Conservation (phyloP, 1,140 invertebrate species). For the Cheumatopsyche charites region DNA sequence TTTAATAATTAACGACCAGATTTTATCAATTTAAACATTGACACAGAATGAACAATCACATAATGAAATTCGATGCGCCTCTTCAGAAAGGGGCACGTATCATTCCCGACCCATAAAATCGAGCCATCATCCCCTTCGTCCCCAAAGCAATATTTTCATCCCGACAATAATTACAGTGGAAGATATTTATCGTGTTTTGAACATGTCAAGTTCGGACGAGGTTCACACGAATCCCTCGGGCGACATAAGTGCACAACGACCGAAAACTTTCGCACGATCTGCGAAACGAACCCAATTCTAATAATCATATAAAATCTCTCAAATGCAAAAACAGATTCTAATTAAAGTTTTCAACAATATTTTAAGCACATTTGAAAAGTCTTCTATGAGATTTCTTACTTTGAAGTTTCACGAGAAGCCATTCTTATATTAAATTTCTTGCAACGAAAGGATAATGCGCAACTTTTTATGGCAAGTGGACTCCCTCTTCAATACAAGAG, state of each 20-base stretch:
- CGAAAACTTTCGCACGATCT: no score
- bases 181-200: constrained; percentile 3
- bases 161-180: constrained; percentile 12
- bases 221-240: constrained; percentile 6
- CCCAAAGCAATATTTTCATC: background rate
- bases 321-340: background rate
- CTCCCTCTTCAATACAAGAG: no score
- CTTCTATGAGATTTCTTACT: background rate
- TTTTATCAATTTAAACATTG: no score
- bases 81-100: no score
- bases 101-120: background rate
- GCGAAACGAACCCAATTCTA: background rate
- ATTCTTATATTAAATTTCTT: no score
- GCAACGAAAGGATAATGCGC: no score
- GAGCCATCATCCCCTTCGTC: background rate
- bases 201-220: background rate
- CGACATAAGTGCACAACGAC: background rate
- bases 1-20: no score
- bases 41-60: no score
- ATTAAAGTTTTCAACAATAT: background rate
- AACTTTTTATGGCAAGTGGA: no score
- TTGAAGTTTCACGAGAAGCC: background rate
- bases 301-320: background rate
- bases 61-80: no score
- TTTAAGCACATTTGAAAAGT: background rate